Evolutionary conservation across 1,140 invertebrate species (phyloP), one percentile per base, ranked within the genome.

Genomic region (Oryctes rhinoceros): DNA sequence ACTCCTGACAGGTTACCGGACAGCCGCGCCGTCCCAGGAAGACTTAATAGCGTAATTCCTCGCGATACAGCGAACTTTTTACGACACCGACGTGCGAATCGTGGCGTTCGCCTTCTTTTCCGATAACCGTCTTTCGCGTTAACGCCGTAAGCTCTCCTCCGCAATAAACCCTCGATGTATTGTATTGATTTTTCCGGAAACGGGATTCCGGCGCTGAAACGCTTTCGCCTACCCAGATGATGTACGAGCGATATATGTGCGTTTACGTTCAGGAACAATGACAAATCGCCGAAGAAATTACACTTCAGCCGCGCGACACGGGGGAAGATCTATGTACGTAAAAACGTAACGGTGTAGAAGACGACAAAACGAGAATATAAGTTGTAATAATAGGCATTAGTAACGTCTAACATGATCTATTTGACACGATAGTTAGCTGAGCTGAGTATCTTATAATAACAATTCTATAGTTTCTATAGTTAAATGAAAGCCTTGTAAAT

Each of bases 11-110:
- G 9, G 24, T 71, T 35, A 30, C 20, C 24, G 35, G 65, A 7
- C 13, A 10, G 9, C 20, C 11, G 4, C 39, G 39, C 9, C 9
- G 5, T 24, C 24, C 65, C n/a, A 37, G 24, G 24, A 71, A 71
- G 11, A 15, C 24, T 71, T 71, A 71, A 71, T 24, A 24, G 65
- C 24, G 5, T 20, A 71, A 35, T 71, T 13, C 65, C 20, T 71
- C 65, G 24, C 65, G 35, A 24, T 71, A 35, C 10, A 37, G 65
- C 7, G 65, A 71, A 35, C 35, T 71, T 59, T 71, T 71, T 71
- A 71, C 65, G 65, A 37, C 20, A 24, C 37, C 65, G 65, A 71
- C 65, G 65, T 67, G 20, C 5, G 20, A 67, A 67, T 18, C 65
- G 18, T 37, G 65, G 24, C 24, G 9, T 4, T 71, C 1, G 65